Evolutionary conservation across 35 echinoderm and acorn worm species (phyloP).

Genomic region (Eucidaris tribuloides): DNA sequence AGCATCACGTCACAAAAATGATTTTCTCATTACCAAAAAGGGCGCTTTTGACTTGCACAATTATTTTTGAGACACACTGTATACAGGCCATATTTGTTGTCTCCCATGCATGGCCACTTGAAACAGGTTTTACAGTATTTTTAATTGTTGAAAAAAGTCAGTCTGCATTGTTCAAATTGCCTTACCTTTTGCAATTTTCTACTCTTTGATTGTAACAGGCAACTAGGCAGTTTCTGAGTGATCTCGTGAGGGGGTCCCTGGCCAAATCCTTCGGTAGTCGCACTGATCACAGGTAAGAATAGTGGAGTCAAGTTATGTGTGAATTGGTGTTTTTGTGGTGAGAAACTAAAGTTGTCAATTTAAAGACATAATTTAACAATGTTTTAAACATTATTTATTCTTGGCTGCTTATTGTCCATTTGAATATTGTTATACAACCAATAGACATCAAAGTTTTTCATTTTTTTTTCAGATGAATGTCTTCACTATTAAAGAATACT

Average conservation of each 20-base stretch:
- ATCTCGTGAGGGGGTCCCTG: constrained; percentile 53
- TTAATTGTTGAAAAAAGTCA: neutral
- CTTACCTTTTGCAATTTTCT: neutral
- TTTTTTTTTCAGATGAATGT: neutral
- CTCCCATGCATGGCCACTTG: neutral
- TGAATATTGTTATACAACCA: neutral
- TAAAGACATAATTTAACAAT: neutral
- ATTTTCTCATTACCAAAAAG: no score
- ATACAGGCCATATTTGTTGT: neutral
- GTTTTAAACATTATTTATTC: neutral
- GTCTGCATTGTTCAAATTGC: neutral
- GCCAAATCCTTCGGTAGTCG: constrained; percentile 40
- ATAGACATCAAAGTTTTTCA: neutral
- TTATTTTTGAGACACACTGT: no score
- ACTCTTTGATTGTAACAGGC: constrained; percentile 51
- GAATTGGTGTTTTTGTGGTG: neutral
- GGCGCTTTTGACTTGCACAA: no score
- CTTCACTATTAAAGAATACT: no score
- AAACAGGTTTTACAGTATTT: neutral
- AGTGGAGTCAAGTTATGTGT: neutral
- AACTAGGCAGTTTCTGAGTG: constrained; percentile 65
- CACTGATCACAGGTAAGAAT: constrained; percentile 42
- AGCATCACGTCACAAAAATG: no score
- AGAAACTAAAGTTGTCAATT: neutral
- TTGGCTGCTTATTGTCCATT: neutral